Evolutionary conservation across 2,888 invertebrate species (phyloP), one percentile per base, ranked within the genome.

Genomic region (Ichneumon xanthorius): DNA sequence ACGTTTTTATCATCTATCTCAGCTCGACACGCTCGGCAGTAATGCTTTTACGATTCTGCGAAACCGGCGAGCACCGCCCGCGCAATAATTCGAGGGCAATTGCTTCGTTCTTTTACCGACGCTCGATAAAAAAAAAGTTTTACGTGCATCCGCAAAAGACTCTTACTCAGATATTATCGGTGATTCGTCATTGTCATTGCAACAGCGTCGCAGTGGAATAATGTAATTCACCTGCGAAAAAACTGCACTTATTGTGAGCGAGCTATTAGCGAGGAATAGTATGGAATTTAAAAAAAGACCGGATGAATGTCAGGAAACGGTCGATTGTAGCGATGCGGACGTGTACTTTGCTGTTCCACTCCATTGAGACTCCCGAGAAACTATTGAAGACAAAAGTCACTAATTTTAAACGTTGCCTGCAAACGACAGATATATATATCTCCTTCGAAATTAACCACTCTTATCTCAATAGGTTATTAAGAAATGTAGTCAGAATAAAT

Each of bases 381-480:
- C 0, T 33, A 19, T 16, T 58, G 11, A 16, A 61, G 30, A n/a
- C n/a, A 33, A 61, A 61, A 33, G 61, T 33, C 61, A 30, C 16
- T 33, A 33, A 61, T 30, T 61, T 5, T 11, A 33, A 61, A 26
- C 16, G 26, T 61, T 33, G 5, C 6, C 1, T 30, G 16, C 7
- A 16, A 11, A 16, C 33, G 16, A 26, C 11, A n/a, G n/a, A 9
- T 0, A 14, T 61, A 1, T 14, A 4, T n/a, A 61, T 16, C 4
- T 61, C 16, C 7, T 5, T 26, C 61, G 16, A 33, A 61, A 61
- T 61, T 9, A 30, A 9, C 14, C 50, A 37, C 33, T 48, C 63
- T 48, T 65, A 63, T 67, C 37, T 22, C 5, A 40, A 65, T 76
- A n/a, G 50, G 11, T 37, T 65, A 50, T 33, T 33, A 37, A 6